Base-by-base conservation (phyloP, 1,140 invertebrate genomes). In the Patella vulgata region DNA sequence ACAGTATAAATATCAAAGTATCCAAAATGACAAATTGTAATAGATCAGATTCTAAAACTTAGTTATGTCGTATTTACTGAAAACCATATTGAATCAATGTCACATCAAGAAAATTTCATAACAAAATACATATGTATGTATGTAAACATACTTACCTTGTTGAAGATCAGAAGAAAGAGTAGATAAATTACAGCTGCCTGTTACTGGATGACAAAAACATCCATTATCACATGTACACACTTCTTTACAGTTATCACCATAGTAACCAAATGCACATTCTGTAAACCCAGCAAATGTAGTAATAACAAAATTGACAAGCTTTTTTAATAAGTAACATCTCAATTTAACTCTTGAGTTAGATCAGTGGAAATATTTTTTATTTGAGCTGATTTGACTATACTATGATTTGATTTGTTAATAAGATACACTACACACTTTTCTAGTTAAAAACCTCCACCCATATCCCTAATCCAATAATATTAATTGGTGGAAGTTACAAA, bases 111-210 rank as follows among this genome's bases (percentile, higher is more conserved):
- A n/a, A n/a, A n/a, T n/a, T n/a, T n/a, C n/a, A n/a, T n/a, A n/a
- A n/a, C n/a, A n/a, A n/a, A n/a, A n/a, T n/a, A n/a, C n/a, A n/a
- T n/a, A n/a, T n/a, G n/a, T n/a, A 14, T 36, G 33, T 36, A 36
- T 36, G 14, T 36, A 14, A 36, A 36, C 5, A 36, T 36, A 47
- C 19, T 59, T 64, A 70, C 68, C 68, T 66, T 56, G 36, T 23
- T 33, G 40, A 23, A 66, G 53, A 40, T 68, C 47, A 19, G 23
- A 56, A 59, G 69, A 82, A 73, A 89, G 88, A 1, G 93, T 87
- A 3, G 90, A 87, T 82, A 94, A 97, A 6, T 91, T 86, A 73
- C 96, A 98, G 61, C 85, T 86, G n/a, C 96, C 96, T 48, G 89
- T 93, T 28, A 90, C 86, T 52, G 91, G 86, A 84, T 97, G 89